Base-by-base conservation (phyloP, 2,113 vertebrate species). In the Condylura cristata region DNA sequence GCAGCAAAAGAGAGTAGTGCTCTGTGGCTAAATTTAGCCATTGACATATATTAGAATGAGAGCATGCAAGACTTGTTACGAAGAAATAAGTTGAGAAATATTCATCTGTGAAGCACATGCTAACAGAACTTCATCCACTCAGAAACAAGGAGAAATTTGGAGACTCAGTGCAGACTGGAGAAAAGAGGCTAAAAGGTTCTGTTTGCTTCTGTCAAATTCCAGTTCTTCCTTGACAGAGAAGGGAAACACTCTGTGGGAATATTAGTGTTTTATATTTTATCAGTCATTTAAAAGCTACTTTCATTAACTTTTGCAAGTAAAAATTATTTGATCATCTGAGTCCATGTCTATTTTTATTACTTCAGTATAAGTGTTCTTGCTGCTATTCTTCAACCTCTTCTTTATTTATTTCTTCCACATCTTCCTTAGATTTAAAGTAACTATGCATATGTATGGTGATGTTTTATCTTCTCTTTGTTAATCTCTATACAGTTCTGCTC, bases 1-100 rank as follows among this genome's bases (percentile, higher is more conserved):
- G 44, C 41, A 5, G 39, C 39, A 60, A 12, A 2, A 17, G 3
- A 16, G 16, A 4, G 16, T 4, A 3, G 7, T 0, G 5, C 51
- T 8, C 60, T 10, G 2, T 7, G 44, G 72, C 63, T 53, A 53
- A 53, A 53, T 20, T 44, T 30, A 5, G 17, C 34, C 30, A 16
- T 9, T 12, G 32, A 0, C 56, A 28, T 34, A 8, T 0, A 13
- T 41, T 1, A 80, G 81, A 44, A 16, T 3, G 0, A 6, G 32
- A 8, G 0, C 11, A 16, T 32, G 56, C 46, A 28, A 5, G 58
- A 6, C 28, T 34, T 41, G 48, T 66, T 37, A 39, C 46, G 30
- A 70, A 61, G 41, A 28, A 58, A 74, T 37, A 46, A 28, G 56
- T 18, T 20, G 65, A 44, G 63, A 65, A 39, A 26, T 22, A 11